These are phyloP conservation scores for Gobio gobio DNA, from an alignment of 2,113 vertebrate genomes.

Conservation along the genomic window DNA sequence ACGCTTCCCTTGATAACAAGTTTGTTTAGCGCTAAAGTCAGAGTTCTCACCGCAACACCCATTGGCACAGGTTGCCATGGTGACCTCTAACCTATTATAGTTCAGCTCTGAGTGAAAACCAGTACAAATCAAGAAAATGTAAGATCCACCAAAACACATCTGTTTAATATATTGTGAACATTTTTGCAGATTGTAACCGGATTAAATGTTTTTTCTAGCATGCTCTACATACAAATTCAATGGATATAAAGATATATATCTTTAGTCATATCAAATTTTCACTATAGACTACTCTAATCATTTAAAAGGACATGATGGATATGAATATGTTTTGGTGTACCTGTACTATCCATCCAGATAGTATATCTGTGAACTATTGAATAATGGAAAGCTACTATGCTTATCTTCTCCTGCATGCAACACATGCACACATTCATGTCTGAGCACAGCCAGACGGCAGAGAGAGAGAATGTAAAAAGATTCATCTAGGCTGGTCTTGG, in stretches of 20 bases:
- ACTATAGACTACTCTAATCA: neutral
- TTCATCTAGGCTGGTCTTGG: neutral
- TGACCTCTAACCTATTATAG: slow-evolving; percentile 7
- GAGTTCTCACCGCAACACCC: neutral
- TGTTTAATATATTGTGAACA: neutral
- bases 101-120: neutral
- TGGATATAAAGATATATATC: neutral
- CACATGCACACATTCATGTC: neutral
- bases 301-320: neutral
- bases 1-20: neutral
- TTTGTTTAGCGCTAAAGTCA: neutral
- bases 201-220: neutral
- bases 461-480: neutral
- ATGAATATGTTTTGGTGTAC: neutral
- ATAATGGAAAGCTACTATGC: neutral
- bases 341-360: neutral
- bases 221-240: neutral
- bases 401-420: neutral
- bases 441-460: neutral
- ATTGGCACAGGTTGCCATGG: slow-evolving; percentile 6
- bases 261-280: neutral
- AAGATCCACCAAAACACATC: neutral
- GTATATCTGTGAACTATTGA: no score
- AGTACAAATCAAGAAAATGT: neutral
- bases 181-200: neutral